Evolutionary conservation across 2,888 invertebrate species (phyloP), one percentile per base, ranked within the genome.

Genomic region (Acleris cristana): DNA sequence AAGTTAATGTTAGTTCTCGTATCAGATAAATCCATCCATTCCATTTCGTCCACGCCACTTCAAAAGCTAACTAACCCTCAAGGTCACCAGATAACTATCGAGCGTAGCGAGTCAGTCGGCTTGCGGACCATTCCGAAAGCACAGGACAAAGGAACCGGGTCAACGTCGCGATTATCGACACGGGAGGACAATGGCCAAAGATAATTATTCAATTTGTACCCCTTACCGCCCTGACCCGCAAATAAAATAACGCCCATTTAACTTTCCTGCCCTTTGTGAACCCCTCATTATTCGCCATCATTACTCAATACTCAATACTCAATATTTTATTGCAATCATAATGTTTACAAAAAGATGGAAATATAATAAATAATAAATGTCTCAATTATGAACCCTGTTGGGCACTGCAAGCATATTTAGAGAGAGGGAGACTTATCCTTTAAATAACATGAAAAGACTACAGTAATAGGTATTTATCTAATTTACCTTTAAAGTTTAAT

Each of bases 201-300:
- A 84, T 88, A 89, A 89, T 88, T 87, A 88, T 87, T 86, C 88
- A 88, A 88, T 88, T 89, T 87, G 88, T 89, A 81, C 82, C 86
- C 81, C 81, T 80, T 78, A 76, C 74, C 69, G 61, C 69, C 69
- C 72, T 71, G 72, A 44, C 19, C 74, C 74, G 70, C 73, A 76
- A 79, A 80, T 83, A 82, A 84, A 85, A 84, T 81, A 76, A 79
- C 80, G 76, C 72, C 76, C 81, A 81, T 85, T 85, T 83, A 82
- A 83, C 82, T 83, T 81, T 78, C 73, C 73, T 71, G 71, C 73
- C 81, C 80, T 81, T 83, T 83, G 79, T 80, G 79, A 75, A 71
- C 73, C 71, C 73, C 74, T 72, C 73, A 79, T 40, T 40, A 80
- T 76, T 77, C 76, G 73, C 75, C 71, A 75, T 76, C 78, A 72